phyloP scores from a whole-genome alignment of 2,113 vertebrate genomes.

The Euleptes europaea region DNA sequence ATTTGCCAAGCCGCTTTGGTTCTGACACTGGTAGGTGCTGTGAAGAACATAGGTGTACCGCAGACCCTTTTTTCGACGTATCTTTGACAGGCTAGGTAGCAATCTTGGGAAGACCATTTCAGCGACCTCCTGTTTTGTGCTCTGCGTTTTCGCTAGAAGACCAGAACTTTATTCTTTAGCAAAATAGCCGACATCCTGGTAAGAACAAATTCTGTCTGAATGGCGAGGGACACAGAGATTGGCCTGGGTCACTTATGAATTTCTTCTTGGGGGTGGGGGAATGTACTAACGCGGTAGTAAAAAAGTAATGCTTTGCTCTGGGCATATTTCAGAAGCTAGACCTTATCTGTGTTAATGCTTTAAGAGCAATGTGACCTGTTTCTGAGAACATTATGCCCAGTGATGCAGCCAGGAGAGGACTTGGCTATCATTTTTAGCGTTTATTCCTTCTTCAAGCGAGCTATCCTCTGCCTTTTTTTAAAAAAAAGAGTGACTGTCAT shows the following conservation, averaged over 20 bases:
- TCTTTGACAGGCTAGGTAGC: background rate
- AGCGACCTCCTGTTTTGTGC: background rate
- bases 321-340: constrained; percentile 54
- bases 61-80: background rate
- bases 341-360: constrained; percentile 41
- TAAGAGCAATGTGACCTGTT: constrained; percentile 16
- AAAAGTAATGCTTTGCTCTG: constrained; percentile 61
- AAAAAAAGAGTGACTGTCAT: background rate
- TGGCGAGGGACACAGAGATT: background rate
- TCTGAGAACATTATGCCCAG: constrained; percentile 27
- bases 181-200: background rate
- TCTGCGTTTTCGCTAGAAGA: background rate
- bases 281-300: constrained; percentile 31
- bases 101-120: background rate
- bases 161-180: background rate
- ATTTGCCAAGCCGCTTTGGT: background rate
- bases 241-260: constrained; percentile 27
- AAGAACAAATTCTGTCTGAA: background rate
- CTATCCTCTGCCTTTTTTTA: background rate
- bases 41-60: background rate
- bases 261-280: constrained; percentile 42
- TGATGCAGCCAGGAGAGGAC: constrained; percentile 27
- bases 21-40: background rate
- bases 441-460: background rate
- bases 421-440: constrained; percentile 51